Conservation (phyloP, 2,888 invertebrate species). For the Agelastica alni region DNA sequence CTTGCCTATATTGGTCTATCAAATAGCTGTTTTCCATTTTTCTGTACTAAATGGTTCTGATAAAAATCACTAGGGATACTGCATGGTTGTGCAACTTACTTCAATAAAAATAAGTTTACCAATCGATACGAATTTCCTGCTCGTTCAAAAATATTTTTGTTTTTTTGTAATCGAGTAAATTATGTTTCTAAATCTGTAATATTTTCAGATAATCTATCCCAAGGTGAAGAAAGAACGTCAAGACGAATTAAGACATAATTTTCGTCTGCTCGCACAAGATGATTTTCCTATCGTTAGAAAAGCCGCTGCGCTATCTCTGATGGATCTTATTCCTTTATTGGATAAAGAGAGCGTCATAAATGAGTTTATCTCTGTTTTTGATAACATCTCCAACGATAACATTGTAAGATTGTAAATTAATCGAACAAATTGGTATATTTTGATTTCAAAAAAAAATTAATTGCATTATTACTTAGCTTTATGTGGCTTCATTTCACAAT, state of each 20-base stretch:
- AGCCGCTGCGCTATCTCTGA: constrained; percentile 43
- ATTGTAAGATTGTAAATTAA: constrained; percentile 40
- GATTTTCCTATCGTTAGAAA: constrained; percentile 50
- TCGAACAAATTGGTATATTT: no score
- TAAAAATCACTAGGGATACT: no score
- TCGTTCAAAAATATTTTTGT: not conserved
- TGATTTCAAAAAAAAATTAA: no score
- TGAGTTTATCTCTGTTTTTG: constrained; percentile 49
- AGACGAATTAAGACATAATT: constrained; percentile 44
- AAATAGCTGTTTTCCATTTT: no score
- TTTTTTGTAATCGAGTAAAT: constrained; percentile 10
- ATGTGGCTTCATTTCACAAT: not conserved
- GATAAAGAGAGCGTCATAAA: constrained; percentile 45
- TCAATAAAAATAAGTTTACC: no score
- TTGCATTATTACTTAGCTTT: not conserved
- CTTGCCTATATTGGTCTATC: no score
- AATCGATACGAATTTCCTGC: no score
- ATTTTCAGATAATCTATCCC: constrained; percentile 48
- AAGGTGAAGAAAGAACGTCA: constrained; percentile 45
- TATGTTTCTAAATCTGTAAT: constrained; percentile 13
- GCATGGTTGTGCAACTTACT: no score
- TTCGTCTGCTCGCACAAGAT: constrained; percentile 46
- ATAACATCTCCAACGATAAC: constrained; percentile 47
- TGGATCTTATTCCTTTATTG: constrained; percentile 43
- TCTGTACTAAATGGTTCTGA: no score